These are phyloP conservation scores for Agapostemon virescens DNA, from an alignment of 2,888 invertebrate genomes.

Conservation along the genomic window DNA sequence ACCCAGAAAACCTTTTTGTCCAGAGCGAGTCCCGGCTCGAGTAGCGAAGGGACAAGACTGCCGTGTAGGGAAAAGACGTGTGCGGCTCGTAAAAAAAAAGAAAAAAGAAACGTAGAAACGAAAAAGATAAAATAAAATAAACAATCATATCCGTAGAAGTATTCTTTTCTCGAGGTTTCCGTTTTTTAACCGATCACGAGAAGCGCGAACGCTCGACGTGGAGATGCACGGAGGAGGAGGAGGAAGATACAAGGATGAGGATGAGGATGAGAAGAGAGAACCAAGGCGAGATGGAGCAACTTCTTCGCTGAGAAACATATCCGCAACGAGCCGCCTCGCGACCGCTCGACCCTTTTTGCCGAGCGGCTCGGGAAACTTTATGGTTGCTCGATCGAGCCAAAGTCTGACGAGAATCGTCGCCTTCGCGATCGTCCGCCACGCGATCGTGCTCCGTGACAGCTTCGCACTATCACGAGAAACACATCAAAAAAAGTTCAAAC, in stretches of 20 bases:
- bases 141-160: slow-evolving; percentile 51
- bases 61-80: slow-evolving; percentile 47
- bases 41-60: slow-evolving; percentile 48
- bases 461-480: slow-evolving; percentile 33
- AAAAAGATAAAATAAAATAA: slow-evolving; percentile 2
- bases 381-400: slow-evolving; percentile 68
- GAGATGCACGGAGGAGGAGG: neutral
- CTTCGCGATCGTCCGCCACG: slow-evolving; percentile 51
- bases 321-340: slow-evolving; percentile 36
- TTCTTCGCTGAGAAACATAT: slow-evolving; percentile 39
- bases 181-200: slow-evolving; percentile 15
- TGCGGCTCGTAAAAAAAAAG: slow-evolving; percentile 40
- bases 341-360: slow-evolving; percentile 55
- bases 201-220: neutral
- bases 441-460: slow-evolving; percentile 19
- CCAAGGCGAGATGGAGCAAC: neutral
- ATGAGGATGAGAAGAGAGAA: neutral
- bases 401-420: slow-evolving; percentile 59
- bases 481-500: slow-evolving; percentile 29
- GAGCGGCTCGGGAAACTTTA: slow-evolving; percentile 56
- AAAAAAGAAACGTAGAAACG: neutral
- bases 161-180: slow-evolving; percentile 20
- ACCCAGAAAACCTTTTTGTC: slow-evolving; percentile 33
- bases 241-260: neutral
- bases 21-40: slow-evolving; percentile 22